Conservation (phyloP, 2,888 invertebrate species). For the Plagiodera versicolora region DNA sequence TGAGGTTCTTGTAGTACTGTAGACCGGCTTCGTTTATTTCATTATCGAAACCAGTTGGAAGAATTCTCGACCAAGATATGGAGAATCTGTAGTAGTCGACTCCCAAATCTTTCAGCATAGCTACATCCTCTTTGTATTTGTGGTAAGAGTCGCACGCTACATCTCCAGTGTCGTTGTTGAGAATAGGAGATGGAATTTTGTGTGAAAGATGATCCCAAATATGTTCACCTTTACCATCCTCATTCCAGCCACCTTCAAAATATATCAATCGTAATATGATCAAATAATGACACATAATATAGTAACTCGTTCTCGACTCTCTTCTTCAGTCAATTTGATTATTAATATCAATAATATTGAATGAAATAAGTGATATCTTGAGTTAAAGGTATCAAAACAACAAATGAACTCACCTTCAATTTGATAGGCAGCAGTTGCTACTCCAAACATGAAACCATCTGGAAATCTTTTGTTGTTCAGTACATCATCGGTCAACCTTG, state of each 20-base stretch:
- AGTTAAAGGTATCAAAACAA: too few species aligned
- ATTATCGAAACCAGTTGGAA: constrained; percentile 69
- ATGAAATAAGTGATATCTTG: too few species aligned
- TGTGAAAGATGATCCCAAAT: constrained; percentile 47
- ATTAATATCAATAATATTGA: too few species aligned
- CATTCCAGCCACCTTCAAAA: constrained; percentile 49
- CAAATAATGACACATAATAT: too few species aligned
- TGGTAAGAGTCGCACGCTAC: constrained; percentile 72
- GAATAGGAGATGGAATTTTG: constrained; percentile 56
- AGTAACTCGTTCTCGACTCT: too few species aligned
- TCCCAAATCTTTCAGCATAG: constrained; percentile 64
- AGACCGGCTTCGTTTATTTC: constrained; percentile 70
- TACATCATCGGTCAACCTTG: not conserved
- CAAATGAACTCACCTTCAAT: constrained; percentile 53
- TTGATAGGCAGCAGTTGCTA: constrained; percentile 57
- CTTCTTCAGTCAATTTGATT: too few species aligned
- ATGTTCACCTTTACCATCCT: constrained; percentile 38
- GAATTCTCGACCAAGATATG: constrained; percentile 74
- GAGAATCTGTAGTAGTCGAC: constrained; percentile 72
- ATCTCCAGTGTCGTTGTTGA: constrained; percentile 63
- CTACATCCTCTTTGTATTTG: constrained; percentile 64
- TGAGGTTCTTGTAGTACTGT: constrained; percentile 44
- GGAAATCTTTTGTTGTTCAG: constrained; percentile 31
- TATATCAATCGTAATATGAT: not conserved
- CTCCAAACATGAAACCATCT: constrained; percentile 41